phyloP scores from a whole-genome alignment of 2,888 invertebrate genomes.

The Phaedon cochleariae region DNA sequence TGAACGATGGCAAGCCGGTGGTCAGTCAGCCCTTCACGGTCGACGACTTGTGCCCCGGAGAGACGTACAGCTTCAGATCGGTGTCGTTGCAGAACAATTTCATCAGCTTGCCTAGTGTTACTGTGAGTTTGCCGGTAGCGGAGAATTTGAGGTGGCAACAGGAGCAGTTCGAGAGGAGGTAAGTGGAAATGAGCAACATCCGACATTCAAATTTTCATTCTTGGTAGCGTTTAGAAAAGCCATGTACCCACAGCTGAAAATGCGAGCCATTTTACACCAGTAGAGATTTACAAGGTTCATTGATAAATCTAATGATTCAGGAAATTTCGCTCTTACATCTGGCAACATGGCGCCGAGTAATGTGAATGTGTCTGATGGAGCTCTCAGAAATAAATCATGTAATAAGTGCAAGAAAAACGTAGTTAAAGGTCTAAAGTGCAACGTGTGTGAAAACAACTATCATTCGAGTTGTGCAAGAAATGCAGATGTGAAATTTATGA shows the following conservation, averaged over 20 bases:
- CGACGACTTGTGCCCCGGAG: slow-evolving; percentile 68
- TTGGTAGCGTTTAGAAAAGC: no score
- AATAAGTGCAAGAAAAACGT: background rate
- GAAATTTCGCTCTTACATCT: no score
- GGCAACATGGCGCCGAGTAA: no score
- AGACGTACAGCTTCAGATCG: slow-evolving; percentile 79
- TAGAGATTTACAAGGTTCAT: no score
- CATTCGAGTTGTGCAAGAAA: background rate
- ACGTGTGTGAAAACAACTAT: background rate
- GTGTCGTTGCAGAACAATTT: slow-evolving; percentile 64
- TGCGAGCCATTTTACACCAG: no score
- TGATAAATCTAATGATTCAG: no score
- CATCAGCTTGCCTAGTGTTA: slow-evolving; percentile 72
- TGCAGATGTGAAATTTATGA: background rate
- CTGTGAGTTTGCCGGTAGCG: slow-evolving; percentile 70
- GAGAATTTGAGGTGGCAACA: slow-evolving; percentile 74
- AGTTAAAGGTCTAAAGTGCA: slow-evolving; percentile 5
- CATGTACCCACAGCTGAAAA: no score
- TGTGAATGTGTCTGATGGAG: no score
- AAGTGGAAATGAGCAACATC: slow-evolving; percentile 64
- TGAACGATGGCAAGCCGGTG: slow-evolving; percentile 63
- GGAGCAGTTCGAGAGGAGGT: slow-evolving; percentile 70
- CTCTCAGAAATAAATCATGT: background rate
- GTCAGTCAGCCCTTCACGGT: slow-evolving; percentile 63
- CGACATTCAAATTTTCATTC: no score